phyloP scores from a whole-genome alignment of 1,140 invertebrate genomes.

The Eupristina koningsbergeri region DNA sequence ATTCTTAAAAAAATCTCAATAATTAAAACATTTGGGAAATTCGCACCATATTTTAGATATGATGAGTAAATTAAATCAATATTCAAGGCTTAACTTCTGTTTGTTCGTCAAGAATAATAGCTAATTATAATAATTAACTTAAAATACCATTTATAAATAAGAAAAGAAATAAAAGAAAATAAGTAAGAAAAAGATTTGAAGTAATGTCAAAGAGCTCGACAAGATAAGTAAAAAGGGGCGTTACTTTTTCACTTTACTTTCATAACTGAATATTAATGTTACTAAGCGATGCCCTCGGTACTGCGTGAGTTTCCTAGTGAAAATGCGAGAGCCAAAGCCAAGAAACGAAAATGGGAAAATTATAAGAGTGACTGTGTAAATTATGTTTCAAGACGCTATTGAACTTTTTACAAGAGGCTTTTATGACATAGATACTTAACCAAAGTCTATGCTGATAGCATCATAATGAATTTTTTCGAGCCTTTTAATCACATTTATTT shows the following conservation, averaged over 20 bases:
- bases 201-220: slow-evolving; percentile 43
- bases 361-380: slow-evolving; percentile 69
- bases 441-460: not conserved
- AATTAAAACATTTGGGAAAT: not conserved
- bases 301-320: slow-evolving; percentile 45
- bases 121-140: slow-evolving; percentile 67
- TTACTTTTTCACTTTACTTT: slow-evolving; percentile 73
- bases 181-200: slow-evolving; percentile 46
- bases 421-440: slow-evolving; percentile 12
- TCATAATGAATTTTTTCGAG: not conserved
- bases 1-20: not conserved
- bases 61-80: slow-evolving; percentile 36
- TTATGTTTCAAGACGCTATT: slow-evolving; percentile 64
- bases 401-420: slow-evolving; percentile 50
- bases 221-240: slow-evolving; percentile 53
- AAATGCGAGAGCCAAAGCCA: slow-evolving; percentile 23
- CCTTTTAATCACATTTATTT: not conserved
- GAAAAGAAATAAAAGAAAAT: slow-evolving; percentile 41
- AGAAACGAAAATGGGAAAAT: slow-evolving; percentile 69
- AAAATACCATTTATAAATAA: slow-evolving; percentile 54
- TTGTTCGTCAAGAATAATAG: slow-evolving; percentile 28
- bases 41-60: not conserved
- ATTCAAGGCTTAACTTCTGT: slow-evolving; percentile 34
- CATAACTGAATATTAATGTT: slow-evolving; percentile 72
- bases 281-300: slow-evolving; percentile 56